Evolutionary conservation across 2,113 vertebrate genomes (phyloP), one percentile per base, ranked within the genome.

Genomic region (Aptenodytes forsteri): DNA sequence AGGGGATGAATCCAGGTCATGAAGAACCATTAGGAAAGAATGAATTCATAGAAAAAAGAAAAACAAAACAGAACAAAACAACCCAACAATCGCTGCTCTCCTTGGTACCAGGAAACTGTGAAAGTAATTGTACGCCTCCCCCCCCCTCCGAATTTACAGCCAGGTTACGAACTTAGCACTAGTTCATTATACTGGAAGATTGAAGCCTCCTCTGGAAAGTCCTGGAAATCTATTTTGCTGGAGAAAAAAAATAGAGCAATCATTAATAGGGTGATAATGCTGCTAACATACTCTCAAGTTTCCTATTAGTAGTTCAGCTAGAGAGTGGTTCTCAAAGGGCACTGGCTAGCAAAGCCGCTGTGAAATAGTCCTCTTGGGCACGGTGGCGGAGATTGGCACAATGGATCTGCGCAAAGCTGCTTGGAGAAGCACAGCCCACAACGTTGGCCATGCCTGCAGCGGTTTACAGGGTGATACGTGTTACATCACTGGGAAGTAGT

Each of bases 381-480:
- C 34, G 54, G 54, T 1, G 3, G 22, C 0, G 14, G 52, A 83
- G 50, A 50, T 14, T 18, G 49, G 34, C 76, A 4, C n/a, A 30
- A 12, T 0, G 1, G 6, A 16, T 27, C 11, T 3, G 14, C 14
- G 64, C 36, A 6, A 22, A 11, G 66, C 4, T 54, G 23, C 66
- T 61, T 6, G 6, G 34, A 56, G 71, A 42, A 85, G 70, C 46
- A 49, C 75, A 44, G 65, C n/a, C 70, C 29, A 2, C 47, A 54
- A 0, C 1, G 21, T 1, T 30, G 50, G 46, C n/a, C 34, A 27
- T 13, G 29, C 34, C 87, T 42, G 6, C 34, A 18, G 3, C 3
- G 38, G 55, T 36, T 56, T 36, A 4, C 13, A 27, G 42, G 54
- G 62, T 5, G 14, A 16, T 5, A 26, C 0, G 0, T 3, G 5